phyloP scores from a whole-genome alignment of 1,140 invertebrate species.

The Platyscapa corneri region DNA sequence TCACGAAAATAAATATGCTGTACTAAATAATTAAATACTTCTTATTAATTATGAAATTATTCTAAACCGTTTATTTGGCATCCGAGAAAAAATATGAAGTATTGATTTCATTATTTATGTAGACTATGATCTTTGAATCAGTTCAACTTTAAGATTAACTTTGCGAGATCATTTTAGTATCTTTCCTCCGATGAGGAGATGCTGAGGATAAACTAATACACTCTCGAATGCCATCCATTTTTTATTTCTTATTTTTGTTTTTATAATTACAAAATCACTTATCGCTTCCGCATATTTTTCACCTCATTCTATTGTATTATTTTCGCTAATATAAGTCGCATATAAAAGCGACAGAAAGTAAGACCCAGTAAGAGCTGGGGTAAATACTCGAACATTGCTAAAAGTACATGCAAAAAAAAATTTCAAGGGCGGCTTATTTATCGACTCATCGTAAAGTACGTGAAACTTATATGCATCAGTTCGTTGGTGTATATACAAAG shows the following conservation, averaged over 20 bases:
- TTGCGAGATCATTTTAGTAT: constrained; percentile 60
- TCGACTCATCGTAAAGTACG: constrained; percentile 53
- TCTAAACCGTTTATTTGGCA: constrained; percentile 27
- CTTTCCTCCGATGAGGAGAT: constrained; percentile 21
- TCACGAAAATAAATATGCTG: constrained; percentile 25
- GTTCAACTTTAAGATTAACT: constrained; percentile 57
- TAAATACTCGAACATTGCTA: constrained; percentile 10
- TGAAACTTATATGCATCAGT: constrained; percentile 52
- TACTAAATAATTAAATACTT: background rate
- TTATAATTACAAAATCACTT: constrained; percentile 6
- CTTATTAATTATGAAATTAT: background rate
- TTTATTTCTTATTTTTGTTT: background rate
- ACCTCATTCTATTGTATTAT: background rate
- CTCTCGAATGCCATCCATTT: constrained; percentile 11
- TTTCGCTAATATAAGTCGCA: constrained; percentile 20
- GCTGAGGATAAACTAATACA: background rate
- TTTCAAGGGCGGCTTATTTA: constrained; percentile 50
- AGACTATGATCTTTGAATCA: constrained; percentile 60
- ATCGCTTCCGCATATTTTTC: background rate
- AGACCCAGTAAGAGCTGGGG: constrained; percentile 28
- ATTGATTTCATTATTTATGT: background rate
- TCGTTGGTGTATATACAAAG: constrained; percentile 40
- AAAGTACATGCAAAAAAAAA: constrained; percentile 44
- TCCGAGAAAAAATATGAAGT: constrained; percentile 52
- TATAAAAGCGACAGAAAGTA: constrained; percentile 45